Evolutionary conservation across 2,888 invertebrate genomes (phyloP), one percentile per base, ranked within the genome.

Genomic region (Strigamia maritima): DNA sequence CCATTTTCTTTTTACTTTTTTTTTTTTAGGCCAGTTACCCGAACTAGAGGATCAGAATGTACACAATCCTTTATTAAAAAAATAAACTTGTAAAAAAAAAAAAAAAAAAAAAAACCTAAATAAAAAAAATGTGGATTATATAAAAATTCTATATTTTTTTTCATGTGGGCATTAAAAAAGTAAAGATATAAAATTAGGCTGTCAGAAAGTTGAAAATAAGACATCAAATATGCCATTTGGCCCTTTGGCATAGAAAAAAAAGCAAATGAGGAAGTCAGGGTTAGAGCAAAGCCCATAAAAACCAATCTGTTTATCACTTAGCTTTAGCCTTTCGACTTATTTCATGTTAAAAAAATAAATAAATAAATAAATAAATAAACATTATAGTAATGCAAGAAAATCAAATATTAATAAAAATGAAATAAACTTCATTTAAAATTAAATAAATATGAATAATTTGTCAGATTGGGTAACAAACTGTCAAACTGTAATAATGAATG

Each of bases 301-400:
- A 65, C 65, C 65, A 65, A 65, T 65, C 6, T 65, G 65, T 26
- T 65, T 65, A 26, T 24, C 65, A 65, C 26, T 65, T 10, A 65
- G 26, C 22, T 14, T 24, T 3, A 28, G 65, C 24, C 26, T 26
- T 22, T 60, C 4, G 31, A 60, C 26, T 65, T 65, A 24, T 10
- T 8, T 26, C 1, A 10, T 8, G 65, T 65, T 65, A 7, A 3
- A 6, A 6, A 7, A 35, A 35, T 7, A 7, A 7, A 7, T 7
- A 35, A 35, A 35, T 7, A 35, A 35, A 35, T 14, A 40, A 3
- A 3, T 6, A 40, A 14, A 14, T 40, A 40, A 40, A 16, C 14
- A 40, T 14, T 40, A 14, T 6, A 40, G 10, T 40, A 31, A 31
- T 4, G n/a, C n/a, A 31, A 31, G 6, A 31, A 4, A 31, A 31